phyloP scores from a whole-genome alignment of 2,888 invertebrate species.

The Drosophila tanythrix region DNA sequence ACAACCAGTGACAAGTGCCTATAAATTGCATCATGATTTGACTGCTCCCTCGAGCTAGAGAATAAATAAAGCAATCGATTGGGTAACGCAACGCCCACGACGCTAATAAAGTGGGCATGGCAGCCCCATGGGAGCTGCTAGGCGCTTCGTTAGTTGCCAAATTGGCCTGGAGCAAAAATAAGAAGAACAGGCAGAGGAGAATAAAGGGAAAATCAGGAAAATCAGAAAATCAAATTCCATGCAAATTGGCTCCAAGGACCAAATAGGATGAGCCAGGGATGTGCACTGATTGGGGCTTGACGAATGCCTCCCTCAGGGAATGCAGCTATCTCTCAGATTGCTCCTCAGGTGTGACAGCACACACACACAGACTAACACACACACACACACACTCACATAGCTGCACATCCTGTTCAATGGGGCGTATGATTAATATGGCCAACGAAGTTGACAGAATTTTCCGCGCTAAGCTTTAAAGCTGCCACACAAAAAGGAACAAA shows the following conservation, averaged over 20 bases:
- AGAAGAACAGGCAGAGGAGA: background rate
- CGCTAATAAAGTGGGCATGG: constrained; percentile 68
- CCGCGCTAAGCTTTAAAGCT: constrained; percentile 3
- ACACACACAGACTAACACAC: background rate
- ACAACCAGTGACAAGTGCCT: constrained; percentile 38
- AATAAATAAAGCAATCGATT: constrained; percentile 24
- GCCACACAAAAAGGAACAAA: background rate
- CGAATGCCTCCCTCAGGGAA: constrained; percentile 41
- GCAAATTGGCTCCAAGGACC: constrained; percentile 59
- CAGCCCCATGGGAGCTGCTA: constrained; percentile 39
- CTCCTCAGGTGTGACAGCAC: constrained; percentile 31
- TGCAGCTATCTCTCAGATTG: constrained; percentile 24
- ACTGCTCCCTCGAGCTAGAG: background rate
- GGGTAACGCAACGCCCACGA: constrained; percentile 16
- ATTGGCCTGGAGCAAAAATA: constrained; percentile 16
- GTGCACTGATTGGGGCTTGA: constrained; percentile 55
- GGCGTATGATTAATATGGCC: constrained; percentile 70
- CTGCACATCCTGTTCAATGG: constrained; percentile 54
- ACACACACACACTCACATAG: background rate
- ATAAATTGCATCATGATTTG: constrained; percentile 39
- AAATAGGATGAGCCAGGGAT: constrained; percentile 22
- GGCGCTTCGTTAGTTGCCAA: constrained; percentile 53
- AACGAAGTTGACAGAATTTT: background rate
- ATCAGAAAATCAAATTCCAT: constrained; percentile 10
- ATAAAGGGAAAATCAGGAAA: background rate